These are phyloP conservation scores for Bradypus variegatus DNA, from an alignment of 2,797 vertebrate species.

Conservation along the genomic window DNA sequence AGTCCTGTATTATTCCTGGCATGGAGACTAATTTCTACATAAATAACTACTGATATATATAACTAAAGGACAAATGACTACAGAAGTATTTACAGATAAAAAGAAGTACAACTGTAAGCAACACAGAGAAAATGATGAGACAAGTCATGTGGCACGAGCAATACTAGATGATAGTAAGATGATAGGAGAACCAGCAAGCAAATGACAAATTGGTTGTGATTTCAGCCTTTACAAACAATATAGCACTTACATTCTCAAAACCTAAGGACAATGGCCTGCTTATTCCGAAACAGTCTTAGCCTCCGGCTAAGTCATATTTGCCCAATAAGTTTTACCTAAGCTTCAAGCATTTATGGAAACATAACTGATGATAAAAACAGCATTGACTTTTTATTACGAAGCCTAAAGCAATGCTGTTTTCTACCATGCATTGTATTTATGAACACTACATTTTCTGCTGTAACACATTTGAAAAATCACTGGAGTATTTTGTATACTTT, in stretches of 20 bases:
- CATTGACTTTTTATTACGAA: constrained; percentile 9
- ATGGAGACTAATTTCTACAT: neutral
- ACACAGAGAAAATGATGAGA: neutral
- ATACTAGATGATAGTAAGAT: neutral
- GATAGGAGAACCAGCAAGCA: neutral
- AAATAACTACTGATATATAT: neutral
- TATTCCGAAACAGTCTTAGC: neutral
- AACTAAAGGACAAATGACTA: neutral
- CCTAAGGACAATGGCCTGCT: neutral
- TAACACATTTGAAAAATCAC: neutral
- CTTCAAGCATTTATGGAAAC: constrained; percentile 28
- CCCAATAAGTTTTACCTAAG: neutral
- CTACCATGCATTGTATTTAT: neutral
- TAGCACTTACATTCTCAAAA: neutral
- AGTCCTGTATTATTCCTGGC: neutral
- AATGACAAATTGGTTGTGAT: neutral
- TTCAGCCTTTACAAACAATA: neutral
- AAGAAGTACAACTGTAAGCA: neutral
- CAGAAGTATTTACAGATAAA: neutral
- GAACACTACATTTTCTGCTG: neutral
- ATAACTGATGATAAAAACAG: constrained; percentile 10
- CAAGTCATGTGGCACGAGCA: neutral
- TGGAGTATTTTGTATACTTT: neutral
- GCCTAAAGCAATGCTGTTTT: neutral
- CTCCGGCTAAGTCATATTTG: neutral